phyloP scores from a whole-genome alignment of 2,888 invertebrate genomes.

The Aporophyla nigra region DNA sequence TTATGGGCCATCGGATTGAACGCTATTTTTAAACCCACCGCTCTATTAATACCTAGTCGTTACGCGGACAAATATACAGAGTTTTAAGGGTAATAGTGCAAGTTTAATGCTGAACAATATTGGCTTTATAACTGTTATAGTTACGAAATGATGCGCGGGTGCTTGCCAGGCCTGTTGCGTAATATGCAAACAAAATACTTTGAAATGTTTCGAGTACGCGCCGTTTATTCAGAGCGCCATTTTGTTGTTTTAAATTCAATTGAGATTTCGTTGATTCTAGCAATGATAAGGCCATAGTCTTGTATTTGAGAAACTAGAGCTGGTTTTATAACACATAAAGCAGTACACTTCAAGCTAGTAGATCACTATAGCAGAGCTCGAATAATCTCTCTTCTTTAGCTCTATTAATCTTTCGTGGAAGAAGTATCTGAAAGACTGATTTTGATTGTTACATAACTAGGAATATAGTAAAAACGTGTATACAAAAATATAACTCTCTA shows the following conservation, averaged over 20 bases:
- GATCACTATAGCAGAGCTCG: background rate
- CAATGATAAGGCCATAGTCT: background rate
- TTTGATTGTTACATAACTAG: slow-evolving; percentile 10
- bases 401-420: background rate
- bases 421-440: slow-evolving; percentile 15
- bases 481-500: slow-evolving; percentile 30
- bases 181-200: slow-evolving; percentile 50
- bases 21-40: slow-evolving; percentile 71
- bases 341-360: background rate
- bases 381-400: background rate
- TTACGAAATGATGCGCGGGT: slow-evolving; percentile 48
- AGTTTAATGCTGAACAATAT: slow-evolving; percentile 50
- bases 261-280: background rate
- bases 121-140: slow-evolving; percentile 27
- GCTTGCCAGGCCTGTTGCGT: slow-evolving; percentile 60
- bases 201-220: slow-evolving; percentile 52
- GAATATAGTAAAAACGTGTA: slow-evolving; percentile 8
- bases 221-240: slow-evolving; percentile 20
- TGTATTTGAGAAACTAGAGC: background rate
- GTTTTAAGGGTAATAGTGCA: slow-evolving; percentile 48
- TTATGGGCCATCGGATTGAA: slow-evolving; percentile 82
- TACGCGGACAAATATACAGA: slow-evolving; percentile 50
- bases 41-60: slow-evolving; percentile 66
- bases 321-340: background rate
- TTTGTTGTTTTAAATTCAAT: slow-evolving; percentile 27